These are phyloP conservation scores for Crotalus helleri DNA, from an alignment of 2,113 vertebrate genomes.

Conservation along the genomic window DNA sequence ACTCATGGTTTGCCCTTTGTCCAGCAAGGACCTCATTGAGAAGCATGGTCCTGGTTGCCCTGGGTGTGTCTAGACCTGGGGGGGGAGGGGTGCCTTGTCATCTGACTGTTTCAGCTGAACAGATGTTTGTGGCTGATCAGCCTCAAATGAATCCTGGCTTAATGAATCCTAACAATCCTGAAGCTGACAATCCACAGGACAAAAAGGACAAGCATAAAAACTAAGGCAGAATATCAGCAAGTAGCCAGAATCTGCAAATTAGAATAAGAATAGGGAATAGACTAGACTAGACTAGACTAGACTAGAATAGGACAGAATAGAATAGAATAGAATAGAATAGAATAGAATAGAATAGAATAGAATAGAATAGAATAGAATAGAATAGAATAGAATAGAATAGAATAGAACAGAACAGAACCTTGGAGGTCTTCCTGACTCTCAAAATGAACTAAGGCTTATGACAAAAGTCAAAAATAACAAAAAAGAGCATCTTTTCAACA, in stretches of 20 bases:
- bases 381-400: no score
- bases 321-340: no score
- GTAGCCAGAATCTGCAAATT: background rate
- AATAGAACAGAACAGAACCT: no score
- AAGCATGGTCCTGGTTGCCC: background rate
- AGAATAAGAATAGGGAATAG: no score
- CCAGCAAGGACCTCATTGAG: background rate
- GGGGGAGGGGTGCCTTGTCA: no score
- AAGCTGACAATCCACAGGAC: background rate
- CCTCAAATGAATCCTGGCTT: background rate
- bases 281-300: no score
- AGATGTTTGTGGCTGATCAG: background rate
- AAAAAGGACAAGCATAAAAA: background rate
- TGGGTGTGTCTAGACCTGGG: background rate
- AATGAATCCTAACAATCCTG: background rate
- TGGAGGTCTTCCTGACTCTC: background rate
- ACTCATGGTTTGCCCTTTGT: background rate
- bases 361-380: no score
- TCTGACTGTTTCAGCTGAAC: background rate
- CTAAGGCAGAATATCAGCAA: background rate
- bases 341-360: no score
- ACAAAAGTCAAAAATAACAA: background rate
- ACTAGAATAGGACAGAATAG: no score
- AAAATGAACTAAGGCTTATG: background rate
- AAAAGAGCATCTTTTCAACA: background rate